A percentile compares a stretch with the other conserved stretches of the same genome.
Conservation (phyloP, 2,113 vertebrate genomes). For the Oreocharis arfaki region DNA sequence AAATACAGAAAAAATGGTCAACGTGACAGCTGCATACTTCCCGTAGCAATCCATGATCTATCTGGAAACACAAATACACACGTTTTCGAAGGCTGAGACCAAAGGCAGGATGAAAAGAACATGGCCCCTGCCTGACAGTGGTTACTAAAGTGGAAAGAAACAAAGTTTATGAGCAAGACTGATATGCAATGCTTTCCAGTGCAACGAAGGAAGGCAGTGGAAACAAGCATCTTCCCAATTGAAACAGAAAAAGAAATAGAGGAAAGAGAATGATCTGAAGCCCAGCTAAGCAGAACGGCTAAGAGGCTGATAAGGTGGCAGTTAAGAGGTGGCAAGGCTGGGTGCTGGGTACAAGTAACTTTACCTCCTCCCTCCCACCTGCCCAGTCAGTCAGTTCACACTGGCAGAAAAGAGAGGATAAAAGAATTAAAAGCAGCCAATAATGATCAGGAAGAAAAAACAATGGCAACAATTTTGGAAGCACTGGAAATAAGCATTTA, state of each 20-base stretch:
- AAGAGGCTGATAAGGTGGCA: background rate
- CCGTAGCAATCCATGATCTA: slow-evolving; percentile 74
- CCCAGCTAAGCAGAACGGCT: background rate
- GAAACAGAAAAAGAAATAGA: background rate
- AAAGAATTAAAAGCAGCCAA: background rate
- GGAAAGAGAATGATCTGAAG: background rate
- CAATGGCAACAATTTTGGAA: background rate
- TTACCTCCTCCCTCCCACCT: background rate
- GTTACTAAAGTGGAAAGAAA: background rate
- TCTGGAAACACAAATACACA: slow-evolving; percentile 50
- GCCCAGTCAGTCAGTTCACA: background rate
- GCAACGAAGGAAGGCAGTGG: background rate
- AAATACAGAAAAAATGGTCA: slow-evolving; percentile 79
- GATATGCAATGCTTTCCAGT: background rate
- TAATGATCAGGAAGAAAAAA: background rate
- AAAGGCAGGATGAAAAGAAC: background rate
- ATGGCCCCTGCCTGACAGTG: fast-evolving
- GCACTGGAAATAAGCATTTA: background rate
- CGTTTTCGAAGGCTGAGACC: background rate
- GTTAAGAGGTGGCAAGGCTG: background rate
- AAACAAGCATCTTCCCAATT: background rate
- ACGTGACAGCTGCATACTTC: slow-evolving; percentile 77
- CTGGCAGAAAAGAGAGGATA: background rate
- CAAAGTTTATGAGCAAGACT: background rate
- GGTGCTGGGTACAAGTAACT: background rate